Percentiles rank a stretch among this genome's conserved stretches.
Conservation (phyloP, 37 sponge, comb jelly and placozoan genomes). For the Spongilla lacustris region DNA sequence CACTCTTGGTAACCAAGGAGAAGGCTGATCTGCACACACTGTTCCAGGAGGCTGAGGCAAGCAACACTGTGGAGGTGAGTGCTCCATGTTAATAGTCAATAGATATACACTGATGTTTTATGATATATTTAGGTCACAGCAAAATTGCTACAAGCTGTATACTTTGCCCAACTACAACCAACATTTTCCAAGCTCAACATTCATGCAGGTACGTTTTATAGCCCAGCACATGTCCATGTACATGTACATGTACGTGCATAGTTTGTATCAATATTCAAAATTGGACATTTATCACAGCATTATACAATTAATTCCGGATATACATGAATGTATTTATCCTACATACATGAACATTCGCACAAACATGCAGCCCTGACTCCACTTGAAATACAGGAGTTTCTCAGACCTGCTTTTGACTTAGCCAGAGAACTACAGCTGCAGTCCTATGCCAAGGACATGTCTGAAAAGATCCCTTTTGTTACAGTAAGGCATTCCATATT, state of each 20-base stretch:
- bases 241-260: no score
- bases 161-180: slow-evolving; percentile 14
- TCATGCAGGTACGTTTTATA: slow-evolving; percentile 52
- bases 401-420: slow-evolving; percentile 49
- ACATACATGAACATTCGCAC: not conserved
- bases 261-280: no score
- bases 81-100: not conserved
- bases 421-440: slow-evolving; percentile 31
- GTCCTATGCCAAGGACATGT: not conserved
- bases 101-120: no score
- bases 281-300: no score
- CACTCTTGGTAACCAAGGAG: slow-evolving; percentile 19
- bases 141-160: slow-evolving; percentile 24
- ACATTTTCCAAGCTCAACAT: slow-evolving; percentile 64
- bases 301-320: no score
- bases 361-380: slow-evolving; percentile 69
- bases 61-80: slow-evolving; percentile 37
- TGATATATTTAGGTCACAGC: slow-evolving; percentile 20
- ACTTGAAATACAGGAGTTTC: slow-evolving; percentile 44
- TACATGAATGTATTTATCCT: no score
- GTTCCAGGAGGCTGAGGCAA: slow-evolving; percentile 11
- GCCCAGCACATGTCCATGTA: no score
- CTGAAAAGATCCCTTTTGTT: slow-evolving; percentile 5
- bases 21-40: slow-evolving; percentile 2
- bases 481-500: slow-evolving; percentile 2